Conservation (phyloP, 2,797 vertebrate genomes). For the Botia kubotai region DNA sequence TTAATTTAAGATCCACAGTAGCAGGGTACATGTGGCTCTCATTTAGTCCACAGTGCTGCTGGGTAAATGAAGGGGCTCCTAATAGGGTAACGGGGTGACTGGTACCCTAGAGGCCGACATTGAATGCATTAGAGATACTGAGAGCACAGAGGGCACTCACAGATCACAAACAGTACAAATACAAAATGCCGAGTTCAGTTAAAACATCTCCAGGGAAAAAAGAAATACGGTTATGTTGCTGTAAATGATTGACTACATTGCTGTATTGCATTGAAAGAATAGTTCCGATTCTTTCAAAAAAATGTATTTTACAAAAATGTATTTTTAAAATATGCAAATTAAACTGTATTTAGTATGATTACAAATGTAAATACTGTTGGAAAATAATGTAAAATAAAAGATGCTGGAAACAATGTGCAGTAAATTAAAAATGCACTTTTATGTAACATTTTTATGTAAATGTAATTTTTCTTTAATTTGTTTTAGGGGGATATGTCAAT, state of each 20-base stretch:
- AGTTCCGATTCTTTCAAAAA: background rate
- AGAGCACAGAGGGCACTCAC: conserved; percentile 9
- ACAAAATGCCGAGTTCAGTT: background rate
- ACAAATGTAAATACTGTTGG: background rate
- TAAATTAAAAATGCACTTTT: background rate
- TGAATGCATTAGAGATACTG: conserved; percentile 17
- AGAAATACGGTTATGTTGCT: background rate
- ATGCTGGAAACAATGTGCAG: background rate
- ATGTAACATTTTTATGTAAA: background rate
- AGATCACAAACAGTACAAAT: conserved; percentile 20
- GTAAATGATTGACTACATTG: no score
- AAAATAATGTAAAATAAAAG: background rate
- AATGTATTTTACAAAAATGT: no score
- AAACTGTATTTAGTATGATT: background rate
- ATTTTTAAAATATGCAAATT: no score
- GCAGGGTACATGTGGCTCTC: conserved; percentile 75
- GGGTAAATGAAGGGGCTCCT: conserved; percentile 65
- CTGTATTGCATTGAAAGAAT: no score
- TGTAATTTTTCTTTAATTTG: no score
- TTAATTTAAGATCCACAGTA: conserved; percentile 73
- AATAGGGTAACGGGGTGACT: conserved; percentile 33
- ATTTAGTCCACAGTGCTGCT: conserved; percentile 70
- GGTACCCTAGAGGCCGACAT: conserved; percentile 50
- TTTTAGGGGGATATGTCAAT: background rate
- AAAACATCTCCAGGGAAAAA: background rate